Percentiles rank a stretch among this genome's conserved stretches.
These are phyloP conservation scores for Malurus splendens DNA, from an alignment of 2,797 vertebrate species.

Conservation along the genomic window DNA sequence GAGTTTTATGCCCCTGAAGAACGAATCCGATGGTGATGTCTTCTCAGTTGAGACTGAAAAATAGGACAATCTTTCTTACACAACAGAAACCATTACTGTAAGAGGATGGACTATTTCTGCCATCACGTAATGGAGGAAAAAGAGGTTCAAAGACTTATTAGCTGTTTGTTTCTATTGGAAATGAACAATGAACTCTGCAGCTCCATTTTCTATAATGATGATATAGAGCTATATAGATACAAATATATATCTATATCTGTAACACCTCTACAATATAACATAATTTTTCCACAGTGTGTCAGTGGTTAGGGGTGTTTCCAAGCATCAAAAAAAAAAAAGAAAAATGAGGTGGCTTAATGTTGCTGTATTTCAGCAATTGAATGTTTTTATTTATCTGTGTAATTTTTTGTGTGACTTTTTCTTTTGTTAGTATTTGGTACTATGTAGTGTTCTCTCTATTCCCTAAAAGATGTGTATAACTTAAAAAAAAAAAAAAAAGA, in stretches of 20 bases:
- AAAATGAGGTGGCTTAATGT: conserved; percentile 62
- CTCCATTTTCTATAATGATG: conserved; percentile 49
- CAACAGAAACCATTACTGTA: conserved; percentile 43
- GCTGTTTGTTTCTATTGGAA: conserved; percentile 48
- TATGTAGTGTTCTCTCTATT: conserved; percentile 65
- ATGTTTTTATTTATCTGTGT: conserved; percentile 75
- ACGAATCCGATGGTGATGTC: conserved; percentile 35
- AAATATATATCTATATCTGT: conserved; percentile 1
- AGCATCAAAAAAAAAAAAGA: not conserved
- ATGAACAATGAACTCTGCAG: conserved; percentile 37
- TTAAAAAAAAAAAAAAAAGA: not conserved
- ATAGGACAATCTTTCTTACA: conserved; percentile 59
- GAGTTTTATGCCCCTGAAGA: conserved; percentile 49
- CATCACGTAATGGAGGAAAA: conserved; percentile 35
- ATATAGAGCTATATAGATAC: conserved; percentile 28
- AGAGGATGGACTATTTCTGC: conserved; percentile 55
- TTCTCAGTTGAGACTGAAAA: conserved; percentile 54
- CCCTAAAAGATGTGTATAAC: conserved; percentile 65
- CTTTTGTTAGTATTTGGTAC: conserved; percentile 65
- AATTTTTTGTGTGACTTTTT: conserved; percentile 58
- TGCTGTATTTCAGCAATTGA: conserved; percentile 69
- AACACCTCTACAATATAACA: conserved; percentile 28
- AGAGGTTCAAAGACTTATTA: conserved; percentile 35
- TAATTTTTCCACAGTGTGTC: not conserved
- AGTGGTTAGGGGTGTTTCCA: conserved; percentile 5